Percentiles rank a stretch among this genome's conserved stretches.
These are phyloP conservation scores for Scrobipalpa costella DNA, from an alignment of 2,888 invertebrate species.

Conservation along the genomic window DNA sequence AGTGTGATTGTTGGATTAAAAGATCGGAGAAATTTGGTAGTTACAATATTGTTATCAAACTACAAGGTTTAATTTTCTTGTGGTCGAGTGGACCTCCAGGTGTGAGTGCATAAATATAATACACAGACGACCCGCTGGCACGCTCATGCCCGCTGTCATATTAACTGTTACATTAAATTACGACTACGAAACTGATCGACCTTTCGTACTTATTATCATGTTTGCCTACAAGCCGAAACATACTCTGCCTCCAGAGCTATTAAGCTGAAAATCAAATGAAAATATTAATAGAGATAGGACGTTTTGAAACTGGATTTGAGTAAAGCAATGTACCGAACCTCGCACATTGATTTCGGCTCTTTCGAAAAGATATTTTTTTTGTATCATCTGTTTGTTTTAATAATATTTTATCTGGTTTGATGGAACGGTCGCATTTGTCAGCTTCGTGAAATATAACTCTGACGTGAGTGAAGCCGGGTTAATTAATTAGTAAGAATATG, in stretches of 20 bases:
- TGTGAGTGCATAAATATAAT: slow-evolving; percentile 80
- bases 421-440: slow-evolving; percentile 80
- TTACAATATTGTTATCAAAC: background rate
- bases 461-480: slow-evolving; percentile 61
- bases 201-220: slow-evolving; percentile 65
- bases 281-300: slow-evolving; percentile 34
- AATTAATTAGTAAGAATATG: slow-evolving; percentile 72
- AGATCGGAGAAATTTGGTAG: background rate
- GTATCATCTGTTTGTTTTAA: slow-evolving; percentile 81
- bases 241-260: slow-evolving; percentile 28
- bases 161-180: slow-evolving; percentile 82
- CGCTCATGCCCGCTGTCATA: slow-evolving; percentile 79
- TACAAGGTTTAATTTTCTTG: slow-evolving; percentile 7
- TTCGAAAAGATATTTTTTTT: slow-evolving; percentile 76
- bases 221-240: slow-evolving; percentile 39
- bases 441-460: slow-evolving; percentile 71
- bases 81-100: slow-evolving; percentile 70
- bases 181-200: slow-evolving; percentile 69
- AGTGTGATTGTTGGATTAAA: too few species aligned
- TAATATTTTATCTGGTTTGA: slow-evolving; percentile 80
- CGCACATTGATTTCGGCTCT: slow-evolving; percentile 81
- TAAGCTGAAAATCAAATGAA: slow-evolving; percentile 36
- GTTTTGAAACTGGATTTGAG: slow-evolving; percentile 40
- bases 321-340: slow-evolving; percentile 67
- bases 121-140: slow-evolving; percentile 77